Evolutionary conservation across 2,888 invertebrate genomes (phyloP).

Genomic region (Plagodis dolabraria): DNA sequence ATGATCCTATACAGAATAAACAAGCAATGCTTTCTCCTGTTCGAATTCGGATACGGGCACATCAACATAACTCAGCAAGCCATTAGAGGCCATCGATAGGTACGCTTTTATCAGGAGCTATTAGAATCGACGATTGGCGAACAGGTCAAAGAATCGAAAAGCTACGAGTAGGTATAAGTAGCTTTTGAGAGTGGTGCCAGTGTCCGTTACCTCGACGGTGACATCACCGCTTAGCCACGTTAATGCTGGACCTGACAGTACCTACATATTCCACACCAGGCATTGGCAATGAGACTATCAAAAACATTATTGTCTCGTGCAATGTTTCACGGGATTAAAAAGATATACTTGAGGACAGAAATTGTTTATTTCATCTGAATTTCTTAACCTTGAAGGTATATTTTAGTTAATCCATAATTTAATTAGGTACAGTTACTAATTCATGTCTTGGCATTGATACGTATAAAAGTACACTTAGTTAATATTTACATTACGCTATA

Average conservation of each 20-base stretch:
- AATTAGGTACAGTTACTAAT: too few relatives aligned
- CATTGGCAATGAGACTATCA: slow-evolving; percentile 34
- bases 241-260: slow-evolving; percentile 57
- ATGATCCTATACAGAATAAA: neutral
- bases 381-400: too few relatives aligned
- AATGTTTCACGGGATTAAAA: too few relatives aligned
- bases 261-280: slow-evolving; percentile 39
- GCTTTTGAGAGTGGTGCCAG: slow-evolving; percentile 31
- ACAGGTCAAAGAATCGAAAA: slow-evolving; percentile 17
- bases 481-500: too few relatives aligned
- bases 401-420: too few relatives aligned
- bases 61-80: slow-evolving; percentile 2
- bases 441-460: too few relatives aligned
- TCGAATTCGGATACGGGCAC: neutral
- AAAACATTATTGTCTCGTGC: slow-evolving; percentile 10
- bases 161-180: slow-evolving; percentile 23
- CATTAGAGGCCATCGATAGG: slow-evolving; percentile 4
- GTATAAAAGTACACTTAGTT: too few relatives aligned
- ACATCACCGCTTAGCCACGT: slow-evolving; percentile 68
- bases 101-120: slow-evolving; percentile 5
- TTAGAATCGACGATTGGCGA: slow-evolving; percentile 6
- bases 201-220: slow-evolving; percentile 64
- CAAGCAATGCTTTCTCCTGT: slow-evolving; percentile 1
- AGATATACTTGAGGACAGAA: too few relatives aligned
- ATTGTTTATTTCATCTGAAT: too few relatives aligned